A percentile compares a stretch with the other conserved stretches of the same genome.
phyloP scores from a whole-genome alignment of 2,888 invertebrate species.

The Pristionchus mayeri region DNA sequence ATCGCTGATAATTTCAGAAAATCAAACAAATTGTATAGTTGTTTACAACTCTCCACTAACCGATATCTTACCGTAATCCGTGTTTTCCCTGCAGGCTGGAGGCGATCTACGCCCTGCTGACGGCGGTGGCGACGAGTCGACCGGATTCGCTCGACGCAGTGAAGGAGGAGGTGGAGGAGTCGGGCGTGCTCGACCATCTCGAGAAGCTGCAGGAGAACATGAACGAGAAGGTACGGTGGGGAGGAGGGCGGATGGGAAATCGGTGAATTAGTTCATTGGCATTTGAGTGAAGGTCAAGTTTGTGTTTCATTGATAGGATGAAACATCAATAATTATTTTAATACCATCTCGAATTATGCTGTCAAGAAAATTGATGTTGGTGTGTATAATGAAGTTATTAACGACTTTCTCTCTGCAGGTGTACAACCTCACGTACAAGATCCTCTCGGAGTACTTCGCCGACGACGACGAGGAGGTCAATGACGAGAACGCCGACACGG shows the following conservation, averaged over 20 bases:
- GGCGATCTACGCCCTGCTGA: conserved; percentile 58
- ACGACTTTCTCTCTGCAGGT: conserved; percentile 49
- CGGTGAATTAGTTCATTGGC: too few relatives aligned
- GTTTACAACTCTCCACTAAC: neutral
- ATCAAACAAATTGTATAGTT: too few relatives aligned
- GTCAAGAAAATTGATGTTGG: too few relatives aligned
- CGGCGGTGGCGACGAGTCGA: conserved; percentile 58
- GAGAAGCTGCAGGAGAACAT: conserved; percentile 79
- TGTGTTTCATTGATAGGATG: too few relatives aligned
- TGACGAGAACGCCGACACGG: conserved; percentile 49
- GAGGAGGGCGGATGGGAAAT: neutral
- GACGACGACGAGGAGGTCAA: conserved; percentile 63
- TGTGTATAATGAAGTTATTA: too few relatives aligned
- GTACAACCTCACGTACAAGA: conserved; percentile 78
- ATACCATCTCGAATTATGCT: too few relatives aligned
- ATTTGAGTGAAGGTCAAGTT: too few relatives aligned
- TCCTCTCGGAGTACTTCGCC: conserved; percentile 79
- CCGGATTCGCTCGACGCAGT: conserved; percentile 82
- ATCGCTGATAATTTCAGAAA: neutral
- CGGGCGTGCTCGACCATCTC: conserved; percentile 82
- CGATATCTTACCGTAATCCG: neutral
- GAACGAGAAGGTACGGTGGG: conserved; percentile 77
- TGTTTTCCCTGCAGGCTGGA: conserved; percentile 53
- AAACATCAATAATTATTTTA: too few relatives aligned
- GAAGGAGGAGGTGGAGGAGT: conserved; percentile 89